phyloP scores from a whole-genome alignment of 2,888 invertebrate genomes.

The Parnassius apollo region DNA sequence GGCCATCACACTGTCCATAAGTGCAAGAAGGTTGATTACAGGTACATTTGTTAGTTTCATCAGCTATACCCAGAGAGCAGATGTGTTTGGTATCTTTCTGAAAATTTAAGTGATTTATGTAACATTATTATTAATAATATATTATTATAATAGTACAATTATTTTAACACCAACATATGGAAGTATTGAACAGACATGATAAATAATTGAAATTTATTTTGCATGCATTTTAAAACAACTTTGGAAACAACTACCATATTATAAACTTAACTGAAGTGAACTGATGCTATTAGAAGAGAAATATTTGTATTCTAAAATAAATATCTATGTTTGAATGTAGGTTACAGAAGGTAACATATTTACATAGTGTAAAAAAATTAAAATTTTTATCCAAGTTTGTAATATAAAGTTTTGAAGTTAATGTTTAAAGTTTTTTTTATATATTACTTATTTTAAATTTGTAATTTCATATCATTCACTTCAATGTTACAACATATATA shows the following conservation, averaged over 20 bases:
- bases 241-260: too few species aligned
- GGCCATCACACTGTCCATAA: slow-evolving; percentile 66
- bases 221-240: too few species aligned
- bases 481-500: slow-evolving; percentile 9
- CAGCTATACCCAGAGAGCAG: slow-evolving; percentile 44
- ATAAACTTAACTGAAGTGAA: too few species aligned
- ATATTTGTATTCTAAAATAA: slow-evolving; percentile 9
- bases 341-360: slow-evolving; percentile 10
- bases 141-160: too few species aligned
- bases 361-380: slow-evolving; percentile 13
- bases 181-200: too few species aligned
- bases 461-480: slow-evolving; percentile 16
- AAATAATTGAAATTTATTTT: too few species aligned
- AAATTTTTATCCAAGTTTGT: slow-evolving; percentile 11
- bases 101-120: slow-evolving; percentile 31
- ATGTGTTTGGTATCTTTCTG: slow-evolving; percentile 64
- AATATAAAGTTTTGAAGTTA: background rate
- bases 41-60: slow-evolving; percentile 53
- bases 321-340: slow-evolving; percentile 16
- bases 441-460: too few species aligned
- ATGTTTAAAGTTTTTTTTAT: background rate
- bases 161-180: too few species aligned
- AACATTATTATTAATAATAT: too few species aligned
- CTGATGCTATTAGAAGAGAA: background rate
- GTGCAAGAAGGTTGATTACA: slow-evolving; percentile 57